A percentile compares a stretch with the other conserved stretches of the same genome.
Evolutionary conservation across 2,888 invertebrate species (phyloP).

Genomic region (Conchocele bisecta): DNA sequence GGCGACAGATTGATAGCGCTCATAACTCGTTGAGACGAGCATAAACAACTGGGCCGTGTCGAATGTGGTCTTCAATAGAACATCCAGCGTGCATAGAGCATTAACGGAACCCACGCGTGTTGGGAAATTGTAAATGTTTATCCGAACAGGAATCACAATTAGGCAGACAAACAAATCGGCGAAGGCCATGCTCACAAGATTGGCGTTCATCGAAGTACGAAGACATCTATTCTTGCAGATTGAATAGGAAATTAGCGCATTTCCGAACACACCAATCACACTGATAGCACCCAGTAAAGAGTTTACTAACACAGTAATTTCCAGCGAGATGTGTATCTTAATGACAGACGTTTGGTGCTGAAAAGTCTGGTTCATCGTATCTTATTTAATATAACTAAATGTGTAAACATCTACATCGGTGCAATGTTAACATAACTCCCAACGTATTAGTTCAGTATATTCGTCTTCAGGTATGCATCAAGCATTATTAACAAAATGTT

Average conservation of each 20-base stretch:
- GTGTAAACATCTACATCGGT: too few relatives aligned
- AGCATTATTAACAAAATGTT: too few relatives aligned
- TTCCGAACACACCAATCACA: slow-evolving; percentile 22
- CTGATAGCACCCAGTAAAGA: too few relatives aligned
- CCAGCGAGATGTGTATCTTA: too few relatives aligned
- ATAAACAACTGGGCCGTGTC: slow-evolving; percentile 67
- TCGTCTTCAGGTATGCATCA: too few relatives aligned
- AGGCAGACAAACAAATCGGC: slow-evolving; percentile 61
- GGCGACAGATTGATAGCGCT: slow-evolving; percentile 72
- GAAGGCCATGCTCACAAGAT: slow-evolving; percentile 57
- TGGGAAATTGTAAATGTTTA: slow-evolving; percentile 38
- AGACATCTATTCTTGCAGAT: slow-evolving; percentile 38
- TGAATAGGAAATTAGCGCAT: slow-evolving; percentile 23
- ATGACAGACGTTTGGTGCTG: too few relatives aligned
- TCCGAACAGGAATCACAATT: slow-evolving; percentile 59
- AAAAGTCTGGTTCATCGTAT: too few relatives aligned
- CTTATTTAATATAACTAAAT: too few relatives aligned
- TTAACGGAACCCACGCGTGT: background rate
- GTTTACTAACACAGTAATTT: too few relatives aligned
- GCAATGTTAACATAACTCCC: too few relatives aligned
- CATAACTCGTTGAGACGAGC: slow-evolving; percentile 67
- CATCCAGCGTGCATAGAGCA: slow-evolving; percentile 48
- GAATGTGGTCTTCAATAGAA: slow-evolving; percentile 60
- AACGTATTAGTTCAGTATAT: too few relatives aligned
- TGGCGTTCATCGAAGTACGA: slow-evolving; percentile 64